These are phyloP conservation scores for Cherax quadricarinatus DNA, from an alignment of 1,140 invertebrate species.

Conservation along the genomic window DNA sequence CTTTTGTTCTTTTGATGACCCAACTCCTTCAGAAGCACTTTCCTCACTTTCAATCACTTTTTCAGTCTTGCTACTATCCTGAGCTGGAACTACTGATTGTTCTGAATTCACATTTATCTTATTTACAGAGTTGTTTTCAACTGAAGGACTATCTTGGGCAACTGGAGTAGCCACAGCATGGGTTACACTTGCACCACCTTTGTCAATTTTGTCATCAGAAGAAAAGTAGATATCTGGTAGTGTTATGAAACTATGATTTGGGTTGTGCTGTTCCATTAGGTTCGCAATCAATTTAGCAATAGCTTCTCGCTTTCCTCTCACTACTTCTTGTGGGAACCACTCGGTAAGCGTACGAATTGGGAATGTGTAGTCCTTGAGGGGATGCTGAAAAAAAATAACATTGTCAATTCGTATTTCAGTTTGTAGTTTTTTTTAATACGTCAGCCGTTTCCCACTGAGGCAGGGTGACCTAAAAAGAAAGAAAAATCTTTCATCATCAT, in stretches of 20 bases:
- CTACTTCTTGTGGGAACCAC: constrained; percentile 77
- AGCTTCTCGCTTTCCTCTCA: constrained; percentile 76
- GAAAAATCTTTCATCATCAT: too few species aligned
- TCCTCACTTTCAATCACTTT: neutral
- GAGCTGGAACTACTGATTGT: neutral
- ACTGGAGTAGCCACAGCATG: neutral
- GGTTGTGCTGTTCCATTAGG: constrained; percentile 76
- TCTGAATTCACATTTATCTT: neutral
- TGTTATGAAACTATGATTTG: constrained; percentile 65
- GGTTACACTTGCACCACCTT: neutral
- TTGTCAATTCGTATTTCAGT: neutral
- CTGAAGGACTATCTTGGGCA: neutral
- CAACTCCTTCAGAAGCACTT: neutral
- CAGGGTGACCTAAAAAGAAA: too few species aligned
- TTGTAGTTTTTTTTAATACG: too few species aligned
- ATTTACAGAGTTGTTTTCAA: neutral
- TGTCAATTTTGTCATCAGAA: constrained; percentile 52
- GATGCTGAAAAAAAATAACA: constrained; percentile 75
- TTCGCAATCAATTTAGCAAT: constrained; percentile 76
- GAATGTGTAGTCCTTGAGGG: constrained; percentile 76
- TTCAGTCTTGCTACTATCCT: constrained; percentile 10
- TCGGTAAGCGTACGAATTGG: constrained; percentile 76
- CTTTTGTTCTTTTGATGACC: constrained; percentile 17
- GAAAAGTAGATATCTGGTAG: constrained; percentile 69
- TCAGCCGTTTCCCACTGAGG: too few species aligned